Evolutionary conservation across 2,888 invertebrate species (phyloP).

Genomic region (Alsophila aescularia): DNA sequence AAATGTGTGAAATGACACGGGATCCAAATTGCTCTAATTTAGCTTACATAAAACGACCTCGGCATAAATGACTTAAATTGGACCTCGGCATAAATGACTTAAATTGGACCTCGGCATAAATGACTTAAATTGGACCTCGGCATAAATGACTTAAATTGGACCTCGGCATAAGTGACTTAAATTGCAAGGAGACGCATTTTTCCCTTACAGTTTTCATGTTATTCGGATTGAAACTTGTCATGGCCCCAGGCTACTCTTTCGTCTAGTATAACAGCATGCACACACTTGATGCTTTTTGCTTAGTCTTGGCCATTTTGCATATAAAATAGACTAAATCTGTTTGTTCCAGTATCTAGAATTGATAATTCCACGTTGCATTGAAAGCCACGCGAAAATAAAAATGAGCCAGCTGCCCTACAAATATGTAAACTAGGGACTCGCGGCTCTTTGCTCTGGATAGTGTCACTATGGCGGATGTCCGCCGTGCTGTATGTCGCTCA

Average conservation of each 20-base stretch:
- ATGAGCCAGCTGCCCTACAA: too few relatives aligned
- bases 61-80: conserved; percentile 55
- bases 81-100: conserved; percentile 50
- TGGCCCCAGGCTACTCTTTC: conserved; percentile 65
- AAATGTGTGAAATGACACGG: neutral
- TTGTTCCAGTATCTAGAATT: too few relatives aligned
- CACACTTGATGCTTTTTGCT: neutral
- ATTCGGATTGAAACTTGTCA: conserved; percentile 35
- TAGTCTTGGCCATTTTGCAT: too few relatives aligned
- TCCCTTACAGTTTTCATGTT: conserved; percentile 65
- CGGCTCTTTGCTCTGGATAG: too few relatives aligned
- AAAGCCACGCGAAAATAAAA: too few relatives aligned
- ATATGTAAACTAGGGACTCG: too few relatives aligned
- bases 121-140: conserved; percentile 62
- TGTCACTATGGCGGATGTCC: too few relatives aligned
- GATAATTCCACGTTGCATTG: too few relatives aligned
- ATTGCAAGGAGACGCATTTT: conserved; percentile 60
- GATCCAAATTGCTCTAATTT: conserved; percentile 38
- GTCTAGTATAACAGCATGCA: neutral
- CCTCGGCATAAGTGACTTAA: conserved; percentile 50
- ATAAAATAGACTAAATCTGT: too few relatives aligned
- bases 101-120: conserved; percentile 55
- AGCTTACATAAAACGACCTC: conserved; percentile 7
- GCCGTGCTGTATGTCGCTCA: too few relatives aligned
- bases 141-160: conserved; percentile 55